Evolutionary conservation across 1,140 invertebrate species (phyloP), one percentile per base, ranked within the genome.

Genomic region (Protaetia brevitarsis): DNA sequence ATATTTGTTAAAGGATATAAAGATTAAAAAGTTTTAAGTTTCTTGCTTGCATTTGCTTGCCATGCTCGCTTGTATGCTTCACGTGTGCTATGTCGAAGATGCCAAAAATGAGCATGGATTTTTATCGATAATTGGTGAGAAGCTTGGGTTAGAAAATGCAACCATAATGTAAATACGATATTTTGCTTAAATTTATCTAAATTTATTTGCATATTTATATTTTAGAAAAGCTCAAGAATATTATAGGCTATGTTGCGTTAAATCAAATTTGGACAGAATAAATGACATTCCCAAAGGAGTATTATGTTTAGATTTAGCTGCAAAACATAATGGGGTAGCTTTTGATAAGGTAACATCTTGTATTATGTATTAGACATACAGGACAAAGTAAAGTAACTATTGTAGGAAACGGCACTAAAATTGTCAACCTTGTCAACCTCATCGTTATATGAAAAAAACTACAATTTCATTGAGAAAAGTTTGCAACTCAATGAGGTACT

Each of bases 381-480:
- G 16, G 30, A 8, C 19, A 45, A 6, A n/a, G 13, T 63, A 13
- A n/a, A n/a, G 7, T 66, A 19, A 61, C 68, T 29, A 45, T 57
- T 71, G 21, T 29, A 81, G 71, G 76, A 78, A 56, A 75, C 75
- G 29, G 78, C 77, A 1, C 28, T 80, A 3, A 79, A 79, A 61
- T 26, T 81, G 6, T 79, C 79, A 5, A 74, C 71, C 3, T 37
- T 81, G 3, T 74, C 76, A 10, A n/a, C n/a, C n/a, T 79, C 79
- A 70, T 72, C 67, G 3, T 69, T 74, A 30, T 81, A 82, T 69
- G 66, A 73, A 41, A 80, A 79, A 36, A 74, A 75, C 37, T 76
- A 77, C 60, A 76, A 80, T 34, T 78, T 75, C 68, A 74, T 81
- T 13, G 76, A 80, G 65, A 80, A 80, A 66, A 65, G 80, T 0